A percentile compares a stretch with the other conserved stretches of the same genome.
Conservation (phyloP, 2,888 invertebrate species). For the Digitonthophagus gazella region DNA sequence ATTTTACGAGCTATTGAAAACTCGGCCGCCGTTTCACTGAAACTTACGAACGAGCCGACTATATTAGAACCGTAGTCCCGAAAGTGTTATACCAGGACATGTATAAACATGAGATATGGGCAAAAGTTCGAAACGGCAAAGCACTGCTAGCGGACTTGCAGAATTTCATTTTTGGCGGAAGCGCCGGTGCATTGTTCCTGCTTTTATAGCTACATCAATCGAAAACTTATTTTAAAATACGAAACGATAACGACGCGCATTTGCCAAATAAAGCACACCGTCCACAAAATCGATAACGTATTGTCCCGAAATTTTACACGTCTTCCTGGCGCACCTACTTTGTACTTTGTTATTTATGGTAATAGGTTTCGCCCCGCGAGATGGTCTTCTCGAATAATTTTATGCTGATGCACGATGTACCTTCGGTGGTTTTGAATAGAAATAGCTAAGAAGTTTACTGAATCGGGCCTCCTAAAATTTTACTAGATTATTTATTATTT, state of each 20-base stretch:
- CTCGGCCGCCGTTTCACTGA: background rate
- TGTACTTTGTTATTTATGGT: background rate
- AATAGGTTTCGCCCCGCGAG: background rate
- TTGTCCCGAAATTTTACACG: background rate
- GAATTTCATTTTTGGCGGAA: background rate
- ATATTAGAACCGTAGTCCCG: background rate
- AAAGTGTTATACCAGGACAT: background rate
- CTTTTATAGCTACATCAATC: background rate
- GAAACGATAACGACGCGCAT: background rate
- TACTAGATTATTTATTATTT: background rate
- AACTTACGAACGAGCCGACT: background rate
- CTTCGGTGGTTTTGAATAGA: background rate
- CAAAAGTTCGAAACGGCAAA: background rate
- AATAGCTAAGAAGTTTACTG: background rate
- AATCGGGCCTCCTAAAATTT: background rate
- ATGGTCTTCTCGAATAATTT: background rate
- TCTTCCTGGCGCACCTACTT: background rate
- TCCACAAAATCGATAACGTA: background rate
- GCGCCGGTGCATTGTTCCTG: background rate
- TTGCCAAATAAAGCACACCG: too few species aligned
- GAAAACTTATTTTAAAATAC: background rate
- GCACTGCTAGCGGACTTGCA: background rate
- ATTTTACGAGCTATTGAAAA: background rate
- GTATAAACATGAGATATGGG: background rate
- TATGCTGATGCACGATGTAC: background rate